A percentile compares a stretch with the other conserved stretches of the same genome.
Conservation (phyloP, 1,140 invertebrate species). For the Holotrichia oblita region DNA sequence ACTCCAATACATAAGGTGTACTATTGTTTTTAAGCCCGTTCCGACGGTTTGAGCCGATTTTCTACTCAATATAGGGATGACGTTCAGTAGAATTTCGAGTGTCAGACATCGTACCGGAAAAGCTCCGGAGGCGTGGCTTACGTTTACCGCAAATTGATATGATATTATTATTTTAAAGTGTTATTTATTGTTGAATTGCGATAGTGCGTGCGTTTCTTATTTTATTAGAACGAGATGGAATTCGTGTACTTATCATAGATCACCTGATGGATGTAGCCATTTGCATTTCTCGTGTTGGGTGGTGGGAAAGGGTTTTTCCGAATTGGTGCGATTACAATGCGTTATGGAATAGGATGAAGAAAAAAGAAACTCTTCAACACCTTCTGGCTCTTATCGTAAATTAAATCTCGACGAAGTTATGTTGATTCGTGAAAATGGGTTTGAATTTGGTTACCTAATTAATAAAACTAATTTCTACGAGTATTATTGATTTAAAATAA, state of each 20-base stretch:
- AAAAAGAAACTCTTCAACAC: neutral
- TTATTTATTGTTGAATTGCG: slow-evolving; percentile 38
- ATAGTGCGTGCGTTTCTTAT: slow-evolving; percentile 24
- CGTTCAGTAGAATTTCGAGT: slow-evolving; percentile 45
- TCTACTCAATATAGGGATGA: slow-evolving; percentile 44
- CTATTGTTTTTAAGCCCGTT: slow-evolving; percentile 48
- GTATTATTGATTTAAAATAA: no score
- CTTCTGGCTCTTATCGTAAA: neutral
- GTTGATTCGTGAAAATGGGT: no score
- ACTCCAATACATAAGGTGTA: slow-evolving; percentile 51
- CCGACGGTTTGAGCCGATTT: slow-evolving; percentile 47
- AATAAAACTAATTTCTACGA: no score
- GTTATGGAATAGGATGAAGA: neutral
- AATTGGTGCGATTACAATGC: neutral
- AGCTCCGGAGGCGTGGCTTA: slow-evolving; percentile 46
- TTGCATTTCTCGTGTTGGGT: neutral
- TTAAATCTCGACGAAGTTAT: no score
- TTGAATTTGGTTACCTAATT: no score
- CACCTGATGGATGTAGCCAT: slow-evolving; percentile 28
- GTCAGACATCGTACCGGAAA: slow-evolving; percentile 38
- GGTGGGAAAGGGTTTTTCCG: slow-evolving; percentile 29
- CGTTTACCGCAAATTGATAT: slow-evolving; percentile 50
- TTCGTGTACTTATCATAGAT: slow-evolving; percentile 18
- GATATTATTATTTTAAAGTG: slow-evolving; percentile 43
- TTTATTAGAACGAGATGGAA: slow-evolving; percentile 34